Conservation (phyloP, 2,113 vertebrate genomes). For the Peromyscus leucopus region DNA sequence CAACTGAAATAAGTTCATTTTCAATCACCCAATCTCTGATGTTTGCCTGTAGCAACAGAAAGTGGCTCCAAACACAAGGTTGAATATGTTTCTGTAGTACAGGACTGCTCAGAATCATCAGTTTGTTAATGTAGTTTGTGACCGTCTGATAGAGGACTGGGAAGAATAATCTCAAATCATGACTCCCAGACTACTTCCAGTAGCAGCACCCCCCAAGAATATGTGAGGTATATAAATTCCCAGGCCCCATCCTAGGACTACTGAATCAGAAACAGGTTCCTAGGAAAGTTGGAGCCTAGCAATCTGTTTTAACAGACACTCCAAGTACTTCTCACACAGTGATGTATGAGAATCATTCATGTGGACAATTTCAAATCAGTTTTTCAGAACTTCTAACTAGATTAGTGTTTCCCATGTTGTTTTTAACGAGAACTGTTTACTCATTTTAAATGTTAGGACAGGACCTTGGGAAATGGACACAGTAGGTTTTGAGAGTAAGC, state of each 20-base stretch:
- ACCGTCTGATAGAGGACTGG: not conserved
- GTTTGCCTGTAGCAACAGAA: not conserved
- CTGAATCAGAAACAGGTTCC: not conserved
- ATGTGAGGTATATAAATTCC: slow-evolving; percentile 3
- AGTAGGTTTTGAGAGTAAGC: not conserved
- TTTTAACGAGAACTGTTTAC: slow-evolving; percentile 33
- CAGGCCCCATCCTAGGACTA: not conserved
- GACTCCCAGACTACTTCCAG: not conserved
- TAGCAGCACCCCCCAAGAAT: not conserved
- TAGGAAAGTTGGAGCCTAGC: not conserved
- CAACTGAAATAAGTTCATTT: not conserved
- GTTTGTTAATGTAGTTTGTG: not conserved
- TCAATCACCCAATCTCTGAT: not conserved
- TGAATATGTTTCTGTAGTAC: not conserved
- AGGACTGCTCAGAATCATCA: not conserved
- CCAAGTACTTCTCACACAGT: not conserved
- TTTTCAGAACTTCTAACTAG: slow-evolving; percentile 42
- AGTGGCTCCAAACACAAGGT: not conserved
- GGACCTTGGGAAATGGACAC: slow-evolving; percentile 23
- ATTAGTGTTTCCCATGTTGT: slow-evolving; percentile 18
- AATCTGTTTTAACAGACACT: slow-evolving; percentile 5
- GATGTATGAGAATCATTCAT: not conserved
- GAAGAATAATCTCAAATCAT: not conserved
- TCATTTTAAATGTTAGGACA: not conserved
- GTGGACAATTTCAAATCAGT: slow-evolving; percentile 16